A percentile compares a stretch with the other conserved stretches of the same genome.
Evolutionary conservation across 2,888 invertebrate genomes (phyloP).

Genomic region (Aporophyla lueneburgensis): DNA sequence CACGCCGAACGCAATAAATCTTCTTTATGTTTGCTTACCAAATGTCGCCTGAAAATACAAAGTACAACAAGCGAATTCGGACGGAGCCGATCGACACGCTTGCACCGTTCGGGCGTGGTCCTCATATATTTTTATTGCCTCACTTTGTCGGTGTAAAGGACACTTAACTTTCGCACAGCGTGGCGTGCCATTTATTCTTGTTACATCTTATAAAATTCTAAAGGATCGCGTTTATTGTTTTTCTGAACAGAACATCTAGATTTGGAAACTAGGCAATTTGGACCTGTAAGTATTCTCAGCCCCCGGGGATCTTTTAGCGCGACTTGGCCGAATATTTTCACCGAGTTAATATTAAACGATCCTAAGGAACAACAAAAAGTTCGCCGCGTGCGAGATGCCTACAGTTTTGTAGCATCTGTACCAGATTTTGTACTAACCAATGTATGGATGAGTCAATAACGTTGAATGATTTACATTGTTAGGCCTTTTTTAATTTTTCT

Average conservation of each 20-base stretch:
- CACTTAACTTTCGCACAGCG: constrained; percentile 78
- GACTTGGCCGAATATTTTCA: constrained; percentile 51
- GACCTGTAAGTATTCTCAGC: constrained; percentile 22
- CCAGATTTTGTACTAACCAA: constrained; percentile 79
- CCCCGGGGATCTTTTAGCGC: constrained; percentile 20
- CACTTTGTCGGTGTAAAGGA: constrained; percentile 79
- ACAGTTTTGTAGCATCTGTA: constrained; percentile 79
- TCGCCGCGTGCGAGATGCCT: constrained; percentile 69
- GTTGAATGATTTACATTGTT: constrained; percentile 81
- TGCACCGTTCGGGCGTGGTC: constrained; percentile 80
- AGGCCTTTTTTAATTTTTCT: constrained; percentile 66
- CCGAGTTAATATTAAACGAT: constrained; percentile 72
- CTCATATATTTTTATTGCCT: constrained; percentile 83
- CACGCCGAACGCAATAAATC: constrained; percentile 86
- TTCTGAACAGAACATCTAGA: constrained; percentile 23
- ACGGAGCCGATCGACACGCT: constrained; percentile 79
- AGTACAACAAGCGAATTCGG: constrained; percentile 80
- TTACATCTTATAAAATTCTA: constrained; percentile 72
- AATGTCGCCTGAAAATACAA: constrained; percentile 82
- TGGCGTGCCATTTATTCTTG: constrained; percentile 74
- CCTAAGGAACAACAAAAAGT: constrained; percentile 72
- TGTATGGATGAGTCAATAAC: constrained; percentile 80
- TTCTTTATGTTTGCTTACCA: constrained; percentile 85
- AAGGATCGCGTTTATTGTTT: constrained; percentile 66
- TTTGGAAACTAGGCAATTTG: constrained; percentile 21